Conservation (phyloP, 2,888 invertebrate species). For the Pasiphila rectangulata region DNA sequence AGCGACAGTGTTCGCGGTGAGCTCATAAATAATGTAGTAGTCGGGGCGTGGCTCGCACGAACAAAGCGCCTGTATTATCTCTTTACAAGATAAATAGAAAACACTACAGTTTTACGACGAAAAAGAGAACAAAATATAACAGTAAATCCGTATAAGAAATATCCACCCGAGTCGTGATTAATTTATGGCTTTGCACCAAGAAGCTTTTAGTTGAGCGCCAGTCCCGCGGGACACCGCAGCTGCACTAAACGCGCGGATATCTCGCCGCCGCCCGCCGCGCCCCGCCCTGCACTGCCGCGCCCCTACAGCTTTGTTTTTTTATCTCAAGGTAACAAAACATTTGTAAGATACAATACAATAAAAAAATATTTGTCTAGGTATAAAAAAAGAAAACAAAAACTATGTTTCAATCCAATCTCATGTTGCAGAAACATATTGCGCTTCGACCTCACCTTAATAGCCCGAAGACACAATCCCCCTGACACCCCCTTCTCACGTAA, state of each 20-base stretch:
- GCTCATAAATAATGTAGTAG: too few relatives aligned
- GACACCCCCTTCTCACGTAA: background rate
- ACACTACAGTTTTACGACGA: too few relatives aligned
- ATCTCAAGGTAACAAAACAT: too few relatives aligned
- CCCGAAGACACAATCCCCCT: background rate
- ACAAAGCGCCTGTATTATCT: too few relatives aligned
- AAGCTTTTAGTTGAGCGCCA: slow-evolving; percentile 16
- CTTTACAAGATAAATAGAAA: slow-evolving; percentile 6
- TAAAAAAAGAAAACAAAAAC: too few relatives aligned
- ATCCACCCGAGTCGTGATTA: slow-evolving; percentile 11
- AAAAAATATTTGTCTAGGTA: too few relatives aligned
- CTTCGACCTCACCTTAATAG: background rate
- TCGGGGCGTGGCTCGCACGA: too few relatives aligned
- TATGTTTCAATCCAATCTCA: too few relatives aligned
- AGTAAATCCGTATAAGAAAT: slow-evolving; percentile 7
- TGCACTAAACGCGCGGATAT: slow-evolving; percentile 10
- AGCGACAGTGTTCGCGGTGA: too few relatives aligned
- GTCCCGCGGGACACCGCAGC: background rate
- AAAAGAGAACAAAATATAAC: slow-evolving; percentile 10
- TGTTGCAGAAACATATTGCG: too few relatives aligned
- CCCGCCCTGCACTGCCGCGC: background rate
- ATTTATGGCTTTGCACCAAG: slow-evolving; percentile 16
- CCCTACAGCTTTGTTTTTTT: too few relatives aligned
- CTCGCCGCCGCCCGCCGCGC: background rate
- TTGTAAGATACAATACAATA: too few relatives aligned